Conservation (phyloP, 2,888 invertebrate species). For the Lithosia quadra region DNA sequence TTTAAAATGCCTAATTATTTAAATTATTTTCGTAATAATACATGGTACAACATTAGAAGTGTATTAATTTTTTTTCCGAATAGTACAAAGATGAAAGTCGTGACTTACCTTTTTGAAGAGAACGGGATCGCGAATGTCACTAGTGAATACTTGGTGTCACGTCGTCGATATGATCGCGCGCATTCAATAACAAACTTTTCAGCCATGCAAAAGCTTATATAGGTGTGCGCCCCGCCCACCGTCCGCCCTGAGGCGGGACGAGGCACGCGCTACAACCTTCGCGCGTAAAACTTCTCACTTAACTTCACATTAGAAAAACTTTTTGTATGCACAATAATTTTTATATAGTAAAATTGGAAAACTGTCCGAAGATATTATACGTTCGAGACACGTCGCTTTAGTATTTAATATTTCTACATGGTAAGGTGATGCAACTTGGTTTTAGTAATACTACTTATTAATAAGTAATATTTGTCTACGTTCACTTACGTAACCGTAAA, state of each 20-base stretch:
- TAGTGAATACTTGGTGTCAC: slow-evolving; percentile 59
- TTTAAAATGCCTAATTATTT: neutral
- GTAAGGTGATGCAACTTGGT: neutral
- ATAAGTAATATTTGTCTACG: neutral
- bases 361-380: neutral
- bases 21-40: neutral
- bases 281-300: slow-evolving; percentile 56
- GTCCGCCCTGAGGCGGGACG: slow-evolving; percentile 75
- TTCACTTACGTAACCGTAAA: slow-evolving; percentile 1
- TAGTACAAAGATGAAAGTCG: neutral
- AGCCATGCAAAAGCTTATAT: slow-evolving; percentile 79
- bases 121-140: slow-evolving; percentile 55
- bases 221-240: slow-evolving; percentile 79
- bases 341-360: neutral
- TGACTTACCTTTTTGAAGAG: slow-evolving; percentile 60
- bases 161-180: slow-evolving; percentile 74
- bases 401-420: too few species aligned
- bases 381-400: neutral
- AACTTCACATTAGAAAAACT: slow-evolving; percentile 42
- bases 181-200: slow-evolving; percentile 81
- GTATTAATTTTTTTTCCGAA: too few species aligned
- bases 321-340: slow-evolving; percentile 4
- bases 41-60: neutral
- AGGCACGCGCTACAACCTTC: slow-evolving; percentile 55
- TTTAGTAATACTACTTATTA: neutral